Base-by-base conservation (phyloP, 2,888 invertebrate genomes). In the Hesperia comma region DNA sequence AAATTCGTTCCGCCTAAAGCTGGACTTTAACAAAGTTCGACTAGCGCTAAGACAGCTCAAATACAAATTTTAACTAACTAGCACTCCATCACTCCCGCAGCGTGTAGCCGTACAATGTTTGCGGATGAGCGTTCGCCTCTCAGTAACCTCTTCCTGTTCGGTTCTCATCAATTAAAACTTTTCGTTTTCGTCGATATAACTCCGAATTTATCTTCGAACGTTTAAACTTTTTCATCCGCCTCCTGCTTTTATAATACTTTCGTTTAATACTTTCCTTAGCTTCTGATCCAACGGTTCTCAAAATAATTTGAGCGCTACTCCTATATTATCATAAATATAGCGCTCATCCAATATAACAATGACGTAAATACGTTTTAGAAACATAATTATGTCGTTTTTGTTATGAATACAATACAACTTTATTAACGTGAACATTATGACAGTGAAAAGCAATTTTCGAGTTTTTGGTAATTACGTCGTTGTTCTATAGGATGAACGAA, bases 81-180 rank as follows among this genome's bases (percentile, higher is more conserved):
- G 37, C 10, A 12, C 8, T 12, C 8, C 12, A 37, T 37, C 12
- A 37, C 3, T 37, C 37, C 37, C 37, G 37, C 8, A 33, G 33
- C 8, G 6, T 26, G 26, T 26, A 26, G 5, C 26, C 33, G 6
- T 37, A 37, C 43, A 17, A 17, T 46, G 43, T 5, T 41, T 17
- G 43, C 26, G 33, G 17, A 14, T 8, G 21, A 63, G 15, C 7
- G 7, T 49, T 49, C 51, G 15, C 56, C 56, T 63, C 53, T 53
- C 43, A 15, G 14, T 53, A 17, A 53, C 53, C 33, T 70, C 69
- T 81, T 51, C 69, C 69, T 71, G 71, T 77, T 74, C 67, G 72
- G 75, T 71, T 77, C 78, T 78, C 77, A 76, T 80, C 83, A 84
- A 83, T 85, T 84, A 81, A 83, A 87, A 85, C 80, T 86, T 84